phyloP scores from a whole-genome alignment of 1,140 invertebrate species.

The Pseudobourletiella spinata region DNA sequence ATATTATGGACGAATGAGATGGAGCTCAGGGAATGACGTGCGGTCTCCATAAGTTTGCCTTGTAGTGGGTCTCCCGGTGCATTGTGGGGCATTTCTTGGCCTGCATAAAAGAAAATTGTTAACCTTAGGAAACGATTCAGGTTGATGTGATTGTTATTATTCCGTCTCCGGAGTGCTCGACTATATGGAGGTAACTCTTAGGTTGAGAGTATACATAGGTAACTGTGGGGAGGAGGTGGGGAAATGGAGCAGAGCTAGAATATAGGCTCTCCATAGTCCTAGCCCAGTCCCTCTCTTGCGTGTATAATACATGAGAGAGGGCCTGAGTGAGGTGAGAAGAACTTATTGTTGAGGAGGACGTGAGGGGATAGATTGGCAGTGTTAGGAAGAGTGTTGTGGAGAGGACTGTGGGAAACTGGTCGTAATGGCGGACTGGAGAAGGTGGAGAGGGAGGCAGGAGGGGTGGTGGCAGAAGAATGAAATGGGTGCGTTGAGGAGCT shows the following conservation, averaged over 20 bases:
- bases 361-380: too few species aligned
- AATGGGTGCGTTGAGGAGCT: slow-evolving; percentile 16
- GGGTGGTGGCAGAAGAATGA: slow-evolving; percentile 7
- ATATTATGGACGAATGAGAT: background rate
- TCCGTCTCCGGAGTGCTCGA: background rate
- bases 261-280: background rate
- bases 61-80: slow-evolving; percentile 34
- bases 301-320: too few species aligned
- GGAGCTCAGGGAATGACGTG: slow-evolving; percentile 10
- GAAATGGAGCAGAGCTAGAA: background rate
- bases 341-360: too few species aligned
- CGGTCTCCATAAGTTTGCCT: slow-evolving; percentile 35
- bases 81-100: slow-evolving; percentile 35
- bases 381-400: too few species aligned
- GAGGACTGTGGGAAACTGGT: too few species aligned
- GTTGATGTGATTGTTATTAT: slow-evolving; percentile 34
- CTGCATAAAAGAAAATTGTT: slow-evolving; percentile 14
- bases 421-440: too few species aligned
- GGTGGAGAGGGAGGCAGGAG: background rate
- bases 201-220: background rate
- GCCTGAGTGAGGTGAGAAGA: too few species aligned
- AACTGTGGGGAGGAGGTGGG: background rate
- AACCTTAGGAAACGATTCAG: slow-evolving; percentile 17
- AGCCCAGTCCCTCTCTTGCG: background rate
- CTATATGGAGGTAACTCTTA: background rate